Conservation (phyloP, 2,113 vertebrate species). For the Pteropus alecto region DNA sequence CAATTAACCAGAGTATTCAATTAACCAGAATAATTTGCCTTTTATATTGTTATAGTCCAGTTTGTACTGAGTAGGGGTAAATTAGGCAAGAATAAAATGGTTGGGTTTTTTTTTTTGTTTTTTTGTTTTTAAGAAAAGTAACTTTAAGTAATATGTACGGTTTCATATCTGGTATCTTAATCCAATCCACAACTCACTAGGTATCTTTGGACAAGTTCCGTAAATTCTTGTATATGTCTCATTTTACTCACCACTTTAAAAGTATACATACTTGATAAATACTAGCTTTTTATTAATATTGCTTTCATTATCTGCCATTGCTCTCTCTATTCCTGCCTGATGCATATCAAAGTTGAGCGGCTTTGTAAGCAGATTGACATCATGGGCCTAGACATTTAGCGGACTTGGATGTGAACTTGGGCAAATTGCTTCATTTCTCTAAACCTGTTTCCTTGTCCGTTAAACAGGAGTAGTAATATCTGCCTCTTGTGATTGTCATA, state of each 20-base stretch:
- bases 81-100: not conserved
- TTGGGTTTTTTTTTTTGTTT: not conserved
- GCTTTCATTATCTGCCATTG: not conserved
- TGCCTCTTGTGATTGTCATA: not conserved
- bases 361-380: not conserved
- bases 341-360: not conserved
- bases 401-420: not conserved
- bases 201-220: not conserved
- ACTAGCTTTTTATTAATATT: not conserved
- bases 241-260: not conserved
- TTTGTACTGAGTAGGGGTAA: not conserved
- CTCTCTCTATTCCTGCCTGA: not conserved
- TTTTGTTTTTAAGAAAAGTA: not conserved
- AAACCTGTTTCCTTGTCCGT: not conserved
- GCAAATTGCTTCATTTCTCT: not conserved
- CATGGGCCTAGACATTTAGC: not conserved
- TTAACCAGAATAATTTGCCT: not conserved
- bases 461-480: not conserved
- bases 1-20: not conserved
- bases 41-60: not conserved
- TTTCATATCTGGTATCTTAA: not conserved
- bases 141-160: not conserved
- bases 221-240: not conserved
- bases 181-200: not conserved
- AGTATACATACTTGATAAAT: not conserved